A percentile compares a stretch with the other conserved stretches of the same genome.
phyloP scores from a whole-genome alignment of 2,113 vertebrate genomes.

The Chionis minor region DNA sequence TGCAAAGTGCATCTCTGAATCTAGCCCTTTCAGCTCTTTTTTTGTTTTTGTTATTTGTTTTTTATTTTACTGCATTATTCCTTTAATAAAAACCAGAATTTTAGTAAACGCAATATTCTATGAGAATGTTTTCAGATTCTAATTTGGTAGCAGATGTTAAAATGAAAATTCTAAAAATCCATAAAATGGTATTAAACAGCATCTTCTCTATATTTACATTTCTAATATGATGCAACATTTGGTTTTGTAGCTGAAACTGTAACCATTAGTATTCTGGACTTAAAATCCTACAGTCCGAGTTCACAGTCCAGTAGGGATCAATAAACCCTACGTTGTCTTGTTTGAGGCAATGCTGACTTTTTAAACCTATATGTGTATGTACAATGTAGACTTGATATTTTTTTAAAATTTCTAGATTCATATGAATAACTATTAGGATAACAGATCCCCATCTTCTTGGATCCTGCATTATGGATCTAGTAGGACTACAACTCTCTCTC shows the following conservation, averaged over 20 bases:
- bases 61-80: not conserved
- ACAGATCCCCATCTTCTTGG: not conserved
- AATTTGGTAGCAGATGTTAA: not conserved
- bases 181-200: not conserved
- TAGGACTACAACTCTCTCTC: not conserved
- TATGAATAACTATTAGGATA: not conserved
- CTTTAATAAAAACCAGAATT: not conserved
- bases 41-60: not conserved
- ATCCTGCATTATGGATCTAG: not conserved
- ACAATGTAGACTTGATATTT: not conserved
- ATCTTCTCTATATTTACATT: not conserved
- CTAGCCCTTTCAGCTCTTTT: not conserved
- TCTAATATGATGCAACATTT: not conserved
- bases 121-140: not conserved
- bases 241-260: not conserved
- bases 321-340: not conserved
- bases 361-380: not conserved
- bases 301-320: not conserved
- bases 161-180: not conserved
- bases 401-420: not conserved
- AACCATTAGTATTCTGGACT: not conserved
- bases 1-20: not conserved
- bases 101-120: not conserved
- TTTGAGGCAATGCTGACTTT: not conserved
- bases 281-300: not conserved